Base-by-base conservation (phyloP, 2,113 vertebrate species). In the Bufo bufo region DNA sequence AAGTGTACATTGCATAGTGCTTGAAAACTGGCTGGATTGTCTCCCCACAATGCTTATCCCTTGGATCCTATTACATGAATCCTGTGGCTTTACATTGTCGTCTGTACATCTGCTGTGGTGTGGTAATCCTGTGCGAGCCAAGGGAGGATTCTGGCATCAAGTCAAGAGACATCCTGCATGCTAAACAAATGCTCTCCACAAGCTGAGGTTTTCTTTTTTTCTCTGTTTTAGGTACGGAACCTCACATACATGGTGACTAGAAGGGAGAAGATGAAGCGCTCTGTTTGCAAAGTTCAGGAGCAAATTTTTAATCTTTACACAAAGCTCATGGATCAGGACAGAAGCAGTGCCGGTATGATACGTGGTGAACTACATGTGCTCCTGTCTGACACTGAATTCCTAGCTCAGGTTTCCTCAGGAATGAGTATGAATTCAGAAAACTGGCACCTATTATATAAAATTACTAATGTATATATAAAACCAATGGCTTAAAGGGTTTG, bases 231-330 rank as follows among this genome's bases (percentile, higher is more conserved):
- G 98, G 98, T 99, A 66, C 96, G 98, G 19, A 99, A 99, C 92
- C 95, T 99, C 92, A 99, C 97, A 82, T 99, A 99, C 94, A 99
- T 99, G 98, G 98, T 99, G 94, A 99, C 97, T 0, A 96, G 98
- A 89, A 94, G 98, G 91, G 98, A 99, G 93, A 99, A 99, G 93
- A 98, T 99, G 91, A 99, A 99, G 92, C 95, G 97, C 47, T 97
- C 97, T 13, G 91, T 97, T 91, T 99, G 97, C 93, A 96, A 92
- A 89, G 95, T 99, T 90, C 97, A 99, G 93, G 98, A 99, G 91
- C 97, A 99, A 95, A 98, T 99, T 93, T 97, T 99, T 94, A 97
- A 96, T 92, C 95, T 96, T 86, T 97, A 97, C 65, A 89, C 96
- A 88, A 95, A 94, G 82, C 94, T 99, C 89, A 45, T 97, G 77